Base-by-base conservation (phyloP, 2,797 vertebrate genomes). In the Acanthurus leucopareius region DNA sequence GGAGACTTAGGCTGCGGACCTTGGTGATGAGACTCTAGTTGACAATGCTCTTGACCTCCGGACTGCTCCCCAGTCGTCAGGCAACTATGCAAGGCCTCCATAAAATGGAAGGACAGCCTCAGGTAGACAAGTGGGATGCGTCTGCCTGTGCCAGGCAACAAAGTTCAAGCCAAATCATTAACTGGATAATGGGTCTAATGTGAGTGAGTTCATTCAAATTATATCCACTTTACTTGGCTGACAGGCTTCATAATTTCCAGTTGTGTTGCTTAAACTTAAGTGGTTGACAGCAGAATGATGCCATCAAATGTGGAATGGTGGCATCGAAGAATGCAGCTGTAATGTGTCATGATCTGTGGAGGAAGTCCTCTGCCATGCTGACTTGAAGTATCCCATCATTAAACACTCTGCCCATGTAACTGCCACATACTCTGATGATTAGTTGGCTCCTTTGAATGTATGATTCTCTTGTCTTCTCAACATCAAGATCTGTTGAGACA, bases 11-110 rank as follows among this genome's bases (percentile, higher is more conserved):
- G 53, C 73, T 70, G 77, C 14, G 75, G 73, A 83, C 32, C 88
- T 64, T 25, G 64, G 40, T 74, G 76, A 86, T 87, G 87, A 91
- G 93, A 92, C 80, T 92, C 92, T 88, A 86, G 60, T 57, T 89
- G 89, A 88, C 82, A 85, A 69, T 89, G 92, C 84, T 92, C 90
- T 91, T 90, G 91, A 91, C 83, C 92, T 93, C 91, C 90, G 73
- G 93, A 92, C 93, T 91, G 91, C 90, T 95, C 94, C 94, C 93
- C 93, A 92, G 93, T 92, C 76, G 83, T 91, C 89, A 93, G 84
- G 71, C 85, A 75, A 87, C 80, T 93, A 84, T 91, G 89, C 92
- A 90, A 92, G 93, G 89, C 91, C 93, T 96, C 95, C 95, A 95
- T 95, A 95, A 93, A 96, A 94, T 74, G 90, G 79, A 84, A 87